Percentiles rank a stretch among this genome's conserved stretches.
Evolutionary conservation across 2,888 invertebrate genomes (phyloP).

Genomic region (Macroteleia sp.): DNA sequence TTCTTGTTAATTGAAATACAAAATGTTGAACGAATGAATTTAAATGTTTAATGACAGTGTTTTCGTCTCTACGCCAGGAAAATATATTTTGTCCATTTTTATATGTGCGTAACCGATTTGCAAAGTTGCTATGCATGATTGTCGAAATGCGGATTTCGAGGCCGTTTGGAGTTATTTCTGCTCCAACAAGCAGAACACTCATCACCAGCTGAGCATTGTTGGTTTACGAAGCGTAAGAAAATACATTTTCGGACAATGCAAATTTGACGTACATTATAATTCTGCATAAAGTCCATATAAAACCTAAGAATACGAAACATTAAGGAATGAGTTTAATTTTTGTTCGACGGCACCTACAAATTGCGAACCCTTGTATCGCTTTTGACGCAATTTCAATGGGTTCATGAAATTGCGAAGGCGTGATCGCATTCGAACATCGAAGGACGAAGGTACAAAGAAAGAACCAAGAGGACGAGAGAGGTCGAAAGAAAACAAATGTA

Average conservation of each 20-base stretch:
- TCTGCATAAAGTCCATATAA: too few relatives aligned
- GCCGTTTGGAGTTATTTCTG: conserved; percentile 68
- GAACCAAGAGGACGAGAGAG: neutral
- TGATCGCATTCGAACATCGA: neutral
- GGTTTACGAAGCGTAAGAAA: conserved; percentile 45
- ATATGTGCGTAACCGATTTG: too few relatives aligned
- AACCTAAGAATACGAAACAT: too few relatives aligned
- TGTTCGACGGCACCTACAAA: neutral
- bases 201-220: conserved; percentile 13
- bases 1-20: too few relatives aligned
- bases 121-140: conserved; percentile 18
- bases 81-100: too few relatives aligned
- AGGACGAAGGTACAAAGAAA: conserved; percentile 19
- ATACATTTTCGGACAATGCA: conserved; percentile 30
- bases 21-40: too few relatives aligned
- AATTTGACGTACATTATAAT: conserved; percentile 21
- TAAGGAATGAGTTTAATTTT: too few relatives aligned
- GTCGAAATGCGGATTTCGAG: conserved; percentile 67
- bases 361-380: neutral
- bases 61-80: too few relatives aligned
- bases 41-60: too few relatives aligned
- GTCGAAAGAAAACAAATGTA: conserved; percentile 10
- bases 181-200: conserved; percentile 62
- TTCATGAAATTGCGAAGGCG: neutral
- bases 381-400: conserved; percentile 16